Base-by-base conservation (phyloP, 2,113 vertebrate species). In the Mormyrus lacerda region DNA sequence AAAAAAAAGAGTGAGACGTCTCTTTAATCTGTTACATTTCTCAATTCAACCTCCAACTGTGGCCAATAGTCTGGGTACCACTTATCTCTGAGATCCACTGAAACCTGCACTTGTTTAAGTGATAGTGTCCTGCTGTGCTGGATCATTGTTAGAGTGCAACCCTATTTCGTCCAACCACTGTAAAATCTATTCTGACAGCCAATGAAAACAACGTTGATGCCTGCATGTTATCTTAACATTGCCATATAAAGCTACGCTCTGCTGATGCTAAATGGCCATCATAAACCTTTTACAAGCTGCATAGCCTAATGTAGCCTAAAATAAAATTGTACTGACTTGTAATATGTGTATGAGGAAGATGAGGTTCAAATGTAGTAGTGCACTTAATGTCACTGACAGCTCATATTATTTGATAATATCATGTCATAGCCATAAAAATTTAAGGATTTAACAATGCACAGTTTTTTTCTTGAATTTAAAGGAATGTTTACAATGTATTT, bases 131-230 rank as follows among this genome's bases (percentile, higher is more conserved):
- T 92, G 91, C 92, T 92, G 92, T 91, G 92, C 93, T 92, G 91
- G 93, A 93, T 93, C 92, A 90, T 95, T 94, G 94, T 95, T 95
- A 93, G 87, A 92, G 93, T 91, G 89, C 92, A 85, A 92, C 93
- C 92, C 90, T 90, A 92, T 92, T 94, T 92, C 93, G 90, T 87
- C 89, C 91, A 92, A 93, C 94, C 93, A 93, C 88, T 95, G 95
- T 95, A 95, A 96, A 96, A 96, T 96, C 95, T 94, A 91, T 95
- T 93, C 94, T 96, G 95, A 96, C 95, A 96, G 94, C 94, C 95
- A 95, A 92, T 96, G 95, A 95, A 96, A 95, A 95, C 95, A 95
- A 94, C 95, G 94, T 90, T 92, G 94, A 94, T 94, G 94, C 95
- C 95, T 94, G 94, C 95, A 94, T 96, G 96, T 96, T 96, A 96